Evolutionary conservation across 37 sponge, comb jelly and placozoan species (phyloP), one percentile per base, ranked within the genome.

Genomic region (Ephydatia muelleri): DNA sequence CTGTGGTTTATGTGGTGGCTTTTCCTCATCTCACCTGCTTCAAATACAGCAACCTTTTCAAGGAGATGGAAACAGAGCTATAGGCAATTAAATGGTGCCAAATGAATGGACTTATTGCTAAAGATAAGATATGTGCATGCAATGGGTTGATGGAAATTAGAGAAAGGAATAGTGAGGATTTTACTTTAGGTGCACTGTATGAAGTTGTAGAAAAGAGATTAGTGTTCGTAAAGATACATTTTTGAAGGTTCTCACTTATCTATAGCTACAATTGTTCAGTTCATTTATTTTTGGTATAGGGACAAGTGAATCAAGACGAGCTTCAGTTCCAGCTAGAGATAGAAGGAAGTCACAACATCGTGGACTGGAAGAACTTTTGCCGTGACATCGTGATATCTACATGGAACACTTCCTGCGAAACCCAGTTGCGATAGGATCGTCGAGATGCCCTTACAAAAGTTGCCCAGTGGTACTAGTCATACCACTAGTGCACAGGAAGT

Each of bases 301-400:
- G 57, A 57, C 57, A 57, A 57, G 57, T 57, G 57, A 57, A 57
- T 14, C 57, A 57, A 57, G 57, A 57, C 57, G 57, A 13, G 57
- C 57, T 57, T 16, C 6, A 57, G 57, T 57, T 57, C 57, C 47
- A 43, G 47, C 47, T 43, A 43, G 47, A 43, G 6, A 43, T 57
- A 57, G 57, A 14, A 57, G 57, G 57, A 57, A 14, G 57, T 14
- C 57, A 57, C 57, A 57, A 14, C 57, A 57, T 13, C 16, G 57
- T 57, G 57, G 57, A 57, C 57, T 57, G 57, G 57, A 57, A 57
- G 57, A 57, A 57, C 57, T 57, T 57, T 57, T 57, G 57, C 57
- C 16, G 57, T 57, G 57, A 57, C 57, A 57, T 57, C 12, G 57
- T 57, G 57, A 57, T 21, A 57, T 57, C 12, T 57, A 21, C 43